Base-by-base conservation (phyloP, 2,888 invertebrate species). In the Bombylius major region DNA sequence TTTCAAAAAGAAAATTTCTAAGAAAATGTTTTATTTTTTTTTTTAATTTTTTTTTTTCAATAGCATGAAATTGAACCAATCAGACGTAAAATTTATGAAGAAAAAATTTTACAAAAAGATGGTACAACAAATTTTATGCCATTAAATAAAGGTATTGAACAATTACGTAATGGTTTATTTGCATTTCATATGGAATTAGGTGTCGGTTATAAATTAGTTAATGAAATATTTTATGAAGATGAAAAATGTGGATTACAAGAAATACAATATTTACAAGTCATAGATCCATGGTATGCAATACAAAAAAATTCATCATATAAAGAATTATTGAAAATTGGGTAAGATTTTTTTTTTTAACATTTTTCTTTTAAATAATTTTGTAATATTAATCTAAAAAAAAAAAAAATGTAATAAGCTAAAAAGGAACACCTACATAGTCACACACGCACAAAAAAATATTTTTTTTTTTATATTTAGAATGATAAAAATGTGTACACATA, bases 171-270 rank as follows among this genome's bases (percentile, higher is more conserved):
- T 68, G 83, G 82, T 12, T 71, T 83, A 34, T 84, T 83, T 64
- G 84, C 82, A 3, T 84, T 85, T 62, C 82, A 86, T 66, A 81
- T 81, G 68, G 86, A 86, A 68, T 73, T 78, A 1, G 80, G 82
- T 1, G 78, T 80, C 0, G 82, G 82, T 0, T 86, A 85, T 66
- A 81, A 84, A 66, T 72, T 84, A 36, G 79, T 86, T 1, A 79
- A 80, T 23, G 82, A 83, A 67, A 82, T 79, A 54, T 87, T 82
- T 65, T 73, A 76, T 23, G 86, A 86, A 67, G 79, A 79, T 13
- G 82, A 87, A 68, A 87, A 86, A 67, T 87, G 87, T 65, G 82
- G 82, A 0, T 69, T 87, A 32, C 79, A 80, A 56, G 85, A 84
- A 66, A 83, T 87, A 63, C 78, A 78, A 61, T 79, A 78, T 61